Percentiles rank a stretch among this genome's conserved stretches.
phyloP scores from a whole-genome alignment of 2,888 invertebrate genomes.

The Ischnus inquisitorius region DNA sequence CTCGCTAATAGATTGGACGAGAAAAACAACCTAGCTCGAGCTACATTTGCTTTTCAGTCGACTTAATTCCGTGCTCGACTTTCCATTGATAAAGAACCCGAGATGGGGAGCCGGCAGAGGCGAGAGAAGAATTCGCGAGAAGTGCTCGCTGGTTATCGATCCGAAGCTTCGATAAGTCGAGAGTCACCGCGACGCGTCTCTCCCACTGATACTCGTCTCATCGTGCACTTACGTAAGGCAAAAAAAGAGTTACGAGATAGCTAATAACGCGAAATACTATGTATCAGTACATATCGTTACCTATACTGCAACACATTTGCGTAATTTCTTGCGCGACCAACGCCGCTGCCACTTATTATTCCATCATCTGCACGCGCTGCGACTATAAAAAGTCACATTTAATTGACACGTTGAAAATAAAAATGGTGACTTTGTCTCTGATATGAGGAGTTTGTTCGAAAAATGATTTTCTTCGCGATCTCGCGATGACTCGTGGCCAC shows the following conservation, averaged over 20 bases:
- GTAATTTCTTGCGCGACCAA: slow-evolving; percentile 37
- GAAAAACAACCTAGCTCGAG: neutral
- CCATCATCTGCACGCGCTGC: slow-evolving; percentile 5
- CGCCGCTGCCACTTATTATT: slow-evolving; percentile 41
- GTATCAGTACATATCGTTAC: neutral
- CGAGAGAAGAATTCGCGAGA: slow-evolving; percentile 29
- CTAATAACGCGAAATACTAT: slow-evolving; percentile 51
- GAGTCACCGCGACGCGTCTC: slow-evolving; percentile 13
- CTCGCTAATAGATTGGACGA: neutral
- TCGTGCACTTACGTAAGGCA: slow-evolving; percentile 60
- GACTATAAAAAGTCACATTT: slow-evolving; percentile 12
- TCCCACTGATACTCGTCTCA: slow-evolving; percentile 32
- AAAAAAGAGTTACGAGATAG: slow-evolving; percentile 62
- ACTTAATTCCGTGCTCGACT: neutral
- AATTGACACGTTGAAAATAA: slow-evolving; percentile 7
- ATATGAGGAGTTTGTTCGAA: neutral
- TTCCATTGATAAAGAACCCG: slow-evolving; percentile 12
- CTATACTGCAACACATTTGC: slow-evolving; percentile 39
- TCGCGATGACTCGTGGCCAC: neutral
- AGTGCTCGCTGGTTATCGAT: slow-evolving; percentile 53
- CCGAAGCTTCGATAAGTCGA: slow-evolving; percentile 48
- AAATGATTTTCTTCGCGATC: neutral
- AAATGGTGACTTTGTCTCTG: neutral
- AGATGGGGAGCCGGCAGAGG: neutral
- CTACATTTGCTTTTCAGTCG: neutral